Evolutionary conservation across 2,797 vertebrate genomes (phyloP), one percentile per base, ranked within the genome.

Genomic region (Spondyliosoma cantharus): DNA sequence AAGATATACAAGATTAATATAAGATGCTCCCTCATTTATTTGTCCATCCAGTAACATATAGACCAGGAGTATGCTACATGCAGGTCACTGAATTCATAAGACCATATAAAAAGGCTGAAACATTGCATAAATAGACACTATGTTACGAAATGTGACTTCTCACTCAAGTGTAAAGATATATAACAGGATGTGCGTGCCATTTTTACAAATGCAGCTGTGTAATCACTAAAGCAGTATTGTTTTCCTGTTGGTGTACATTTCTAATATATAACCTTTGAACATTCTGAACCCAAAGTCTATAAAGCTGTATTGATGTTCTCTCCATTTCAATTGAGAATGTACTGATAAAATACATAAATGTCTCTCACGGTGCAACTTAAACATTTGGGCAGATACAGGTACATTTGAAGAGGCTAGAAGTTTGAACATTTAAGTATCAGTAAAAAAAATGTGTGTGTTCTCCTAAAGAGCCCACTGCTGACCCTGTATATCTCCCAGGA

Each of bases 121-220:
- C n/a, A 42, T 61, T 14, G n/a, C 27, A 64, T 7, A 58, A 27
- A 37, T 15, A 59, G 46, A 29, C 22, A 7, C 15, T 17, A 5
- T 15, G n/a, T 12, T n/a, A n/a, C n/a, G n/a, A 37, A 37, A 37
- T 37, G 32, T 2, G 15, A 16, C 67, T 69, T 46, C 29, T 25
- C 50, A 66, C 24, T 71, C 25, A 59, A n/a, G 32, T 60, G 22
- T 61, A 54, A 43, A 27, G 45, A 72, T 66, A 61, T 68, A 65
- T 15, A 29, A 46, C 53, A 69, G 48, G 19, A 22, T 20, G 37
- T 48, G 20, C 27, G 46, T 70, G 75, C 24, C n/a, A 58, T 74
- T 58, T 68, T 43, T 14, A 32, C 48, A 74, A 75, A 83, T 65
- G 48, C 48, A 77, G 59, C 72, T 78, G 52, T 59, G 20, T 43